Evolutionary conservation across 2,797 vertebrate genomes (phyloP), one percentile per base, ranked within the genome.

Genomic region (Halcyon badia): DNA sequence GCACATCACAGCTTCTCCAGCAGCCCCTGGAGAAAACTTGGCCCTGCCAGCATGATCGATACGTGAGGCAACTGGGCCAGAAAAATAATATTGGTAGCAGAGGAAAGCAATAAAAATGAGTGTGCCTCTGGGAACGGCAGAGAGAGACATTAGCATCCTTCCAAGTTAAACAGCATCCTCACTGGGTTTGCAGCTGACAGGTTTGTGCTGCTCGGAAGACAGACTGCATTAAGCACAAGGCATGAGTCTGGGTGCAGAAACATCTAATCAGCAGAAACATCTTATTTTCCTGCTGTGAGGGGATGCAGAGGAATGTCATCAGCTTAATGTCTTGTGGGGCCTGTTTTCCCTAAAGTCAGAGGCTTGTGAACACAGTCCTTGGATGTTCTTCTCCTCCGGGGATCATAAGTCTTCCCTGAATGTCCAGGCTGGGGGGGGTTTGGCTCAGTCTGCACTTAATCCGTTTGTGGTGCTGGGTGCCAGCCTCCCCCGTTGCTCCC

Each of bases 41-140:
- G 35, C 39, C 10, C 8, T 0, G 65, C 48, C 80, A 20, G 58
- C 16, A 4, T 13, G 52, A 37, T 62, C 1, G 0, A 66, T 33
- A 6, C 1, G 0, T 0, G 0, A 54, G 33, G 66, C 51, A 56
- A 75, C 56, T 2, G 1, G 68, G 80, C 80, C 77, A 77, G 72
- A 33, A 60, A 75, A 81, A 81, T 56, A 35, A 11, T n/a, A 58
- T 7, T 19, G 4, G 66, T 8, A 71, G 83, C 54, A 58, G 64
- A 52, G 61, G 87, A 88, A 90, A 75, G 94, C 83, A 62, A 60
- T 91, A 88, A 91, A 83, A 80, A 20, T 3, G 60, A 95, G n/a
- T 2, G 21, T 78, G 90, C 83, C 88, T 42, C 52, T 93, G 83
- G 95, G 94, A 81, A 64, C 46, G 1, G 4, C 64, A 3, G 35